Base-by-base conservation (phyloP, 2,113 vertebrate species). In the Ptilorrhoa leucosticta region DNA sequence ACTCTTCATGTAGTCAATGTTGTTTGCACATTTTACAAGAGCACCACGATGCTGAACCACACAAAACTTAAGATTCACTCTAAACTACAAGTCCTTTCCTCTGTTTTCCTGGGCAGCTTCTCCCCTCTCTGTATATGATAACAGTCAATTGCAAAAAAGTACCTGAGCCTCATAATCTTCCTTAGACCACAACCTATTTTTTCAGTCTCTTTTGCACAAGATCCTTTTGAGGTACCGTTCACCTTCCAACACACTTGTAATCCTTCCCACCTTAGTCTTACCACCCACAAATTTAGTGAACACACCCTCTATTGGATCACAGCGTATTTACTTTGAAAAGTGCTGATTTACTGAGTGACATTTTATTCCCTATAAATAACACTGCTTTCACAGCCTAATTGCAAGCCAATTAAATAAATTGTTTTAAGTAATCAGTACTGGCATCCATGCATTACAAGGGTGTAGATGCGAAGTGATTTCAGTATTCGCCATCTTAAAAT, bases 11-110 rank as follows among this genome's bases (percentile, higher is more conserved):
- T 2, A 65, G 20, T 40, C 37, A n/a, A 16, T 5, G 15, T 1
- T 40, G 17, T 33, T 5, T 8, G 7, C 56, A 50, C 12, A 15
- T 75, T 70, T 90, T 35, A 70, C 9, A 60, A 35, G 11, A 51
- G 31, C 18, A 72, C 9, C 6, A 20, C 0, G 0, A 54, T 6
- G 6, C 3, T 44, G 19, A 66, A 54, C 3, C 27, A 39, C 0
- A 18, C 12, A 75, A 72, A 87, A 40, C 10, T 61, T 39, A 77
- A 56, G 6, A 75, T 5, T 66, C 15, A n/a, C 20, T 58, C 12
- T 27, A 47, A 93, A 72, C 2, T 17, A 13, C 6, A 22, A 23
- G 10, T 19, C 6, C 56, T 17, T 18, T 56, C 17, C 27, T 42
- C 30, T 51, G 2, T 31, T 66, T 50, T 63, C 26, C 23, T 22